Conservation (phyloP, 2,797 vertebrate species). For the Uromys caudimaculatus region DNA sequence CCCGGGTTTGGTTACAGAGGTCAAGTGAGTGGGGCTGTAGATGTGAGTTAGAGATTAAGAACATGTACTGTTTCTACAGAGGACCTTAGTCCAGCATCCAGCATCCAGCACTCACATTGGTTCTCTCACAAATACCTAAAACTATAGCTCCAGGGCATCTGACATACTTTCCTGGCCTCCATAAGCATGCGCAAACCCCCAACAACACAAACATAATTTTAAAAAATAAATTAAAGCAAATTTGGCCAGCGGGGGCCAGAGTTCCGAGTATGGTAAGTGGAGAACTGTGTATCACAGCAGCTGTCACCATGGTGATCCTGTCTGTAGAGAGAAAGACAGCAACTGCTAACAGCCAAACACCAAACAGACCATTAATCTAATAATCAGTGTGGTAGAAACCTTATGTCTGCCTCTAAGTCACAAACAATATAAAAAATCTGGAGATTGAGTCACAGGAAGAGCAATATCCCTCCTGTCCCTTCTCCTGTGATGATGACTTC, state of each 20-base stretch:
- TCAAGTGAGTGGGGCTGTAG: background rate
- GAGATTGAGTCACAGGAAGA: background rate
- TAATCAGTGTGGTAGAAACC: background rate
- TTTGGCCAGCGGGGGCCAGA: background rate
- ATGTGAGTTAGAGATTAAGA: background rate
- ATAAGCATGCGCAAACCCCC: background rate
- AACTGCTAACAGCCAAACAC: background rate
- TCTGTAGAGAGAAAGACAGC: background rate
- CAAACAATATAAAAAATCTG: background rate
- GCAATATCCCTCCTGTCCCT: background rate
- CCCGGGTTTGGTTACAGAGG: background rate
- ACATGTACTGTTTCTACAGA: background rate
- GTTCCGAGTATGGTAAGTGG: accelerated
- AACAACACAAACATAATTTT: background rate
- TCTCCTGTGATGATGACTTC: slow-evolving; percentile 7
- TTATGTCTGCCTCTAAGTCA: background rate
- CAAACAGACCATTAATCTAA: background rate
- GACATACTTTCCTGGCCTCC: background rate
- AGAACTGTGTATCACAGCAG: background rate
- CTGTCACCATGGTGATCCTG: background rate
- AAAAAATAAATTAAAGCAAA: background rate
- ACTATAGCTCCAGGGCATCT: background rate
- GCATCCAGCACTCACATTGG: background rate
- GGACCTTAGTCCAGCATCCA: background rate
- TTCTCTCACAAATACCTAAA: background rate